These are phyloP conservation scores for Salvelinus fontinalis DNA, from an alignment of 2,113 vertebrate species.

Conservation along the genomic window DNA sequence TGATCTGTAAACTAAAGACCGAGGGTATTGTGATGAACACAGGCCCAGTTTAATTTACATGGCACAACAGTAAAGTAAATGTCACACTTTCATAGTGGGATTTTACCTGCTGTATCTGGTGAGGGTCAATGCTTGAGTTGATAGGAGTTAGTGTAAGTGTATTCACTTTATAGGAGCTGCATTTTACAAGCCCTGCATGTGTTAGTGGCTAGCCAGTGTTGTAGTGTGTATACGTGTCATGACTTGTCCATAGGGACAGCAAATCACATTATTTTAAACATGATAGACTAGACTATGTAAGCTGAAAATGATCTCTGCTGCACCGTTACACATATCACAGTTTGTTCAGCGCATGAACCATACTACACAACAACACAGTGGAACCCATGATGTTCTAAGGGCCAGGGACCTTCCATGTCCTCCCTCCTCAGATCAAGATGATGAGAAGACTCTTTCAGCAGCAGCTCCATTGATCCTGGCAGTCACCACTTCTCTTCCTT, in stretches of 20 bases:
- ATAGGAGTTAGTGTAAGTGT: neutral
- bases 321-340: neutral
- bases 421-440: neutral
- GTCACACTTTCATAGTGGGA: neutral
- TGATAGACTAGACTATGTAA: neutral
- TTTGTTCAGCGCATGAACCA: neutral
- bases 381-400: neutral
- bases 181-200: neutral
- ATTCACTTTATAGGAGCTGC: neutral
- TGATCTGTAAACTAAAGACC: neutral
- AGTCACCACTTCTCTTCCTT: neutral
- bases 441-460: neutral
- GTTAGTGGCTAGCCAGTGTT: neutral
- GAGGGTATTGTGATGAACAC: neutral
- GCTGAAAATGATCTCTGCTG: neutral
- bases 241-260: neutral
- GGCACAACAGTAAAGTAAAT: neutral
- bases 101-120: neutral
- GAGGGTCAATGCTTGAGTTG: too few species aligned
- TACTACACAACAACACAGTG: conserved; percentile 22
- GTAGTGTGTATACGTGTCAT: neutral
- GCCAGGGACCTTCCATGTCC: neutral
- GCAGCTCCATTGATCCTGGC: neutral
- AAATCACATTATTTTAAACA: neutral
- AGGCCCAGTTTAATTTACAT: neutral